These are phyloP conservation scores for Andinoacara biseriatus DNA, from an alignment of 2,113 vertebrate species.

Conservation along the genomic window DNA sequence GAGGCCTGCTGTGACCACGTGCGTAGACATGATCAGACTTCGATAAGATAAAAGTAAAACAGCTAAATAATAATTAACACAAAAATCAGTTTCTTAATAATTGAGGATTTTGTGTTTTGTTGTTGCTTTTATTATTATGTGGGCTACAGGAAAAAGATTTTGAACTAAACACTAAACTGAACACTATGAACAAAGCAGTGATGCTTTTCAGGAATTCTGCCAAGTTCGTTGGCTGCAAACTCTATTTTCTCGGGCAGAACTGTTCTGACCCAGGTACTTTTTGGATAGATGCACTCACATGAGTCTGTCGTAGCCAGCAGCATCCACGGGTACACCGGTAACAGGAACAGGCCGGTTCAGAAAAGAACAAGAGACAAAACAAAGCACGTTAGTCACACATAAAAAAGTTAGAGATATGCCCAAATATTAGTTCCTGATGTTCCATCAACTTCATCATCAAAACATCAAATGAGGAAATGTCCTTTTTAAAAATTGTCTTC, in stretches of 20 bases:
- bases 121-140: background rate
- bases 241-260: background rate
- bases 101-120: background rate
- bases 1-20: slow-evolving; percentile 11
- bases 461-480: background rate
- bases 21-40: background rate
- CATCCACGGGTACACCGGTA: slow-evolving; percentile 29
- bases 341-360: slow-evolving; percentile 22
- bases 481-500: no score
- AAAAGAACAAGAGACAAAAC: slow-evolving; percentile 29
- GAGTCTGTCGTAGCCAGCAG: slow-evolving; percentile 64
- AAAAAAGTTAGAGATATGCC: background rate
- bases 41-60: slow-evolving; percentile 14
- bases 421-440: background rate
- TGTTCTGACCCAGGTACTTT: slow-evolving; percentile 5
- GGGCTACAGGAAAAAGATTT: background rate
- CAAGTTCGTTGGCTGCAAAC: background rate
- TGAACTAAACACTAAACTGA: background rate
- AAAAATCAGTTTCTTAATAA: slow-evolving; percentile 2
- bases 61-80: slow-evolving; percentile 32
- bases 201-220: background rate
- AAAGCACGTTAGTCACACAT: slow-evolving; percentile 44
- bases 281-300: slow-evolving; percentile 68
- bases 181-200: background rate
- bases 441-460: background rate